Evolutionary conservation across 1,140 invertebrate genomes (phyloP), one percentile per base, ranked within the genome.

Genomic region (Hirudo medicinalis): DNA sequence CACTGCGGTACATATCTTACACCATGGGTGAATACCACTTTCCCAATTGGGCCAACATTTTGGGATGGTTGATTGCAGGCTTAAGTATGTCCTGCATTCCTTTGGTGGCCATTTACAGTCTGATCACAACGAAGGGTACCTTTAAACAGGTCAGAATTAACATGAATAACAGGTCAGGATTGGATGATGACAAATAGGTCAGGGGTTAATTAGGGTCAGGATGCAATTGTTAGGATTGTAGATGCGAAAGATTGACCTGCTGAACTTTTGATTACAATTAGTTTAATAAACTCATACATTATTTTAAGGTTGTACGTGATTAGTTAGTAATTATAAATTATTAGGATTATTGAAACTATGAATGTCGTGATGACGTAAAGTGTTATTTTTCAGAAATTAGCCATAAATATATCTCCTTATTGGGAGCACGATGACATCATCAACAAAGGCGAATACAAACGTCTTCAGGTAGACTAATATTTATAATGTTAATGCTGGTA

Each of bases 21-120:
- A 75, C 71, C 4, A 32, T 54, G 29, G 73, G 71, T 73, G 84
- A 85, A 29, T 89, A 90, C 78, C 79, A 78, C 6, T 90, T 89
- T 77, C 89, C 89, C 0, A 79, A 75, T 71, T 90, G 89, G 89
- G 88, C 88, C 0, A 87, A 87, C 77, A 84, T 85, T 70, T 78
- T 89, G 8, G 89, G 89, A 57, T 89, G 88, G 88, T 80, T 83
- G 6, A 82, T 90, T 27, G 87, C 88, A 17, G 82, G 88, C 57
- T 88, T 87, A 49, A 89, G 89, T 19, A 73, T 77, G 66, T 66
- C 75, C 2, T 73, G 54, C 49, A 76, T 78, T 54, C 77, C 77
- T n/a, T 19, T 73, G 15, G 88, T 89, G 20, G 81, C 88, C 43
- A 88, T 89, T 40, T 75, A 75, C 55, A 25, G 71, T 40, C 19